Evolutionary conservation across 2,797 vertebrate genomes (phyloP).

Genomic region (Rhinichthys osculus): DNA sequence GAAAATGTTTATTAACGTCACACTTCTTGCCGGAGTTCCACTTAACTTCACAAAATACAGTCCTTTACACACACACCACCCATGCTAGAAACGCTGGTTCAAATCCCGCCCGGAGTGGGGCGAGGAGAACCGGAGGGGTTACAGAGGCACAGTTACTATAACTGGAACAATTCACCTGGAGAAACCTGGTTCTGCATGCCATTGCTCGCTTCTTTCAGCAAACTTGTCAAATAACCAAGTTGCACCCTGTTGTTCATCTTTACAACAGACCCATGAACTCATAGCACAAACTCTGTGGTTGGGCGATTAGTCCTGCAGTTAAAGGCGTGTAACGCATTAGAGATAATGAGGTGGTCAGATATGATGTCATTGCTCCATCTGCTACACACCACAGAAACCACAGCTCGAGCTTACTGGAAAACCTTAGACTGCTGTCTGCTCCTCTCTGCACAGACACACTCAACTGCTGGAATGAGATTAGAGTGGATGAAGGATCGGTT

Average conservation of each 20-base stretch:
- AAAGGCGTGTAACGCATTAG: constrained; percentile 21
- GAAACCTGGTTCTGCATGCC: background rate
- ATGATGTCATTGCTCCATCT: constrained; percentile 29
- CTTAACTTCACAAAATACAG: too few relatives aligned
- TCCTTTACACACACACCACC: too few relatives aligned
- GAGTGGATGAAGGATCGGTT: background rate
- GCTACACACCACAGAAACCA: constrained; percentile 35
- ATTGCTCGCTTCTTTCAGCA: background rate
- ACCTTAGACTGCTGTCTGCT: constrained; percentile 4
- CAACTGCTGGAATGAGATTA: constrained; percentile 18
- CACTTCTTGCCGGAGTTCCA: too few relatives aligned
- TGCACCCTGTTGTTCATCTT: background rate
- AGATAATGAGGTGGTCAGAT: constrained; percentile 24
- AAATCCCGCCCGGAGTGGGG: too few relatives aligned
- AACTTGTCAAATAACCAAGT: background rate
- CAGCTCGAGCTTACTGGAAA: constrained; percentile 30
- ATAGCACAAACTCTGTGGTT: background rate
- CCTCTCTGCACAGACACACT: background rate
- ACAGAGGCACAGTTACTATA: too few relatives aligned
- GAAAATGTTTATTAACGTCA: too few relatives aligned
- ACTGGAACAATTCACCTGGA: background rate
- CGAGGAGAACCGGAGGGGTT: too few relatives aligned
- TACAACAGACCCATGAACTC: background rate
- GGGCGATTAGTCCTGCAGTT: constrained; percentile 10
- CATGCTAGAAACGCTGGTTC: background rate